Evolutionary conservation across 30 jellyfish, hydroid and myxozoan genomes (phyloP), one percentile per base, ranked within the genome.

Genomic region (Cassiopea andromeda): DNA sequence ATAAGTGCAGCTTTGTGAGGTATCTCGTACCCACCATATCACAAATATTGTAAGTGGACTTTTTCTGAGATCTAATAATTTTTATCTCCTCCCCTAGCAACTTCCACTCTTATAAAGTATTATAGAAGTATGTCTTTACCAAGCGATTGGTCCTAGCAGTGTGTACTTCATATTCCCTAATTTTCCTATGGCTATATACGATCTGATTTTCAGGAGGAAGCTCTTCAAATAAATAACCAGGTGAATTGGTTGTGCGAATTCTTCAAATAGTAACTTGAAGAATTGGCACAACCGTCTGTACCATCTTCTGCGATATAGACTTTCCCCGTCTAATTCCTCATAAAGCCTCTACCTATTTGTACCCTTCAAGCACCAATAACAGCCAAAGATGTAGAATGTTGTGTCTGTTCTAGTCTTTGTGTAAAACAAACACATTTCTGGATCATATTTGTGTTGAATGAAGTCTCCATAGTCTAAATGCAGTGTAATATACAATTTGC

Each of bases 271-370:
- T 75, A 75, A 75, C 10, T 45, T 12, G 48, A 3, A 75, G 19
- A 75, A 75, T 7, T 75, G 84, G 73, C 84, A 75, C 19, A 75
- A 6, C 84, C 84, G 14, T 75, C 84, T 75, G 60, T 75, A 75
- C 73, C 84, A 7, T n/a, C 73, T 12, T 45, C 84, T 75, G 84
- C 48, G 75, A 48, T 78, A 78, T 38, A 78, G 77, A 50, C 79
- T 9, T 78, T 78, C 87, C 87, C 87, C 44, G 45, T 83, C 77
- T 78, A 48, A 54, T 46, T 78, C 87, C 7, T 78, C 75, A 50
- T 46, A 54, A 3, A 78, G 18, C 19, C 87, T 19, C 10, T 78
- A 83, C 46, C 87, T 78, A 19, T 43, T 54, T 78, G 87, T 78
- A 75, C 84, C 84, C 64, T 54, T 10, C 64, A 54, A 54, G 12